These are phyloP conservation scores for Rattus rattus DNA, from an alignment of 2,113 vertebrate species.

Conservation along the genomic window DNA sequence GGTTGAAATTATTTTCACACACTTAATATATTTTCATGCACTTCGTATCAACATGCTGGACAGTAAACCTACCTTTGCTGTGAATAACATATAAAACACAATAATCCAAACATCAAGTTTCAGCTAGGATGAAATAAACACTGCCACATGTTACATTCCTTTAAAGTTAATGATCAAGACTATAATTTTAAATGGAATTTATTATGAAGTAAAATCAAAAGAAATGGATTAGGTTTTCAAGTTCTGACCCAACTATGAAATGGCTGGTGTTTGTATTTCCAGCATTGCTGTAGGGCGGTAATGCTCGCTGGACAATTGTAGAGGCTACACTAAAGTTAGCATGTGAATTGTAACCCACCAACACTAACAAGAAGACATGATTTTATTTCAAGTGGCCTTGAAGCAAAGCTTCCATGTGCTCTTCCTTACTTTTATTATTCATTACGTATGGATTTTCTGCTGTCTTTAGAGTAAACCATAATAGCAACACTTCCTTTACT, in stretches of 20 bases:
- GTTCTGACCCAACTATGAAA: background rate
- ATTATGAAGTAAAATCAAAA: slow-evolving; percentile 26
- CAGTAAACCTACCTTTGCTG: slow-evolving; percentile 59
- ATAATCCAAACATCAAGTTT: slow-evolving; percentile 42
- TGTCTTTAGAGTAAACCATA: background rate
- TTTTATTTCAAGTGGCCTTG: background rate
- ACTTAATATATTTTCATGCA: background rate
- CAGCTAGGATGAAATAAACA: slow-evolving; percentile 47
- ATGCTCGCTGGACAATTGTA: background rate
- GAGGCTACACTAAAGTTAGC: background rate
- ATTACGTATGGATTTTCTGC: slow-evolving; percentile 51
- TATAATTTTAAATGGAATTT: slow-evolving; percentile 17
- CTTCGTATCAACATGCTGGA: slow-evolving; percentile 13
- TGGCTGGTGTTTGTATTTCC: background rate
- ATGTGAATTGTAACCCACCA: background rate
- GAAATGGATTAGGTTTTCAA: slow-evolving; percentile 20
- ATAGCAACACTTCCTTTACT: slow-evolving; percentile 41
- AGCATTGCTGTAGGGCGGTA: background rate
- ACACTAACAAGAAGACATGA: background rate
- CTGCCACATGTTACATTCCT: background rate
- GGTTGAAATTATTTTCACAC: slow-evolving; percentile 36
- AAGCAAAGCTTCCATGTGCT: background rate
- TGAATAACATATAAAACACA: slow-evolving; percentile 34
- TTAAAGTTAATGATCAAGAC: slow-evolving; percentile 59
- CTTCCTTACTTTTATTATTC: slow-evolving; percentile 5